Conservation (phyloP, 2,797 vertebrate genomes). For the Adrianichthys oophorus region DNA sequence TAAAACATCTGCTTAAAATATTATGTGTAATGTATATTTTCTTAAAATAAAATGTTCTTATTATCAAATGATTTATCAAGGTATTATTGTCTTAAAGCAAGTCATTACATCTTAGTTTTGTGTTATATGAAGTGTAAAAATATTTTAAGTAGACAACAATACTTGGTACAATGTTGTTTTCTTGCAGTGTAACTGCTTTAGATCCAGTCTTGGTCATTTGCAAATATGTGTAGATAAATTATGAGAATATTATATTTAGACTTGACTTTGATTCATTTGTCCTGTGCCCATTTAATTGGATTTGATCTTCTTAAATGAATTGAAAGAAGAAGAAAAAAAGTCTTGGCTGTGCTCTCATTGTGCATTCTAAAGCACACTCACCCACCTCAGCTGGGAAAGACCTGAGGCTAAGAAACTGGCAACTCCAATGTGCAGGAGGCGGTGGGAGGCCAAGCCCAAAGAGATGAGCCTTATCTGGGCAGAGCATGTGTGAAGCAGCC, state of each 20-base stretch:
- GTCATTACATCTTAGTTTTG: too few relatives aligned
- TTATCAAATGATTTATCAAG: too few relatives aligned
- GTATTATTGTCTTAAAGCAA: too few relatives aligned
- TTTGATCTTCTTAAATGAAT: slow-evolving; percentile 27
- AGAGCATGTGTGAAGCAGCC: slow-evolving; percentile 74
- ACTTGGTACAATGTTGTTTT: too few relatives aligned
- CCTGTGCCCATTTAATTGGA: slow-evolving; percentile 8
- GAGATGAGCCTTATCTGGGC: slow-evolving; percentile 81
- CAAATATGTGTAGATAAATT: slow-evolving; percentile 12
- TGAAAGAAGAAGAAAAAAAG: slow-evolving; percentile 24
- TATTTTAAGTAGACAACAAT: too few relatives aligned
- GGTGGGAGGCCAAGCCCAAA: slow-evolving; percentile 76
- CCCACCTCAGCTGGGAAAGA: slow-evolving; percentile 66
- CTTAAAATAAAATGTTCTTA: too few relatives aligned
- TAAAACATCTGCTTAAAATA: too few relatives aligned
- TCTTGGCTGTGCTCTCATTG: slow-evolving; percentile 35
- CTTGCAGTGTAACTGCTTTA: too few relatives aligned
- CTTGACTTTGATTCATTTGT: slow-evolving; percentile 10
- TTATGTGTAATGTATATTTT: too few relatives aligned
- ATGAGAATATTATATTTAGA: slow-evolving; percentile 12
- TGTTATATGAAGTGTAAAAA: too few relatives aligned
- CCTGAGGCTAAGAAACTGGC: slow-evolving; percentile 71
- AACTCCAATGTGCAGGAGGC: slow-evolving; percentile 57
- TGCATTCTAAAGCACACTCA: slow-evolving; percentile 52
- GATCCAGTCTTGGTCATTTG: too few relatives aligned